A percentile compares a stretch with the other conserved stretches of the same genome.
These are phyloP conservation scores for Neopelma chrysocephalum DNA, from an alignment of 2,797 vertebrate species.

Conservation along the genomic window DNA sequence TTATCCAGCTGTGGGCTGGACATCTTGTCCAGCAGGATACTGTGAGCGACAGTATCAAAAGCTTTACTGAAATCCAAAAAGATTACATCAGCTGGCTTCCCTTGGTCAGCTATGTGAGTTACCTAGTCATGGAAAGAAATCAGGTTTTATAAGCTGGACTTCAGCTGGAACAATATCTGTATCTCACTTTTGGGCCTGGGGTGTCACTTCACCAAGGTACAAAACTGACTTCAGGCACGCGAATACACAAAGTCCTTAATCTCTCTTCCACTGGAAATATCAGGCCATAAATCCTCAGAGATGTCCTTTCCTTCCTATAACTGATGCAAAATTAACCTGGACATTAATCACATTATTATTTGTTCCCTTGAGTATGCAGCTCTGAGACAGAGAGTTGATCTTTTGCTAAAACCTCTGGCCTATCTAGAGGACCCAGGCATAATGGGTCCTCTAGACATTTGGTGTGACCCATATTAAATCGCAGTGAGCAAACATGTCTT, in stretches of 20 bases:
- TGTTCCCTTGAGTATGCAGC: background rate
- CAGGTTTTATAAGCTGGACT: background rate
- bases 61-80: background rate
- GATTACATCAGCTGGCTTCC: background rate
- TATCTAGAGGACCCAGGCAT: too few relatives aligned
- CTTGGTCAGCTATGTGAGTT: background rate
- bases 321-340: background rate
- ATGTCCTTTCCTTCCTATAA: background rate
- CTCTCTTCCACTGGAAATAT: background rate
- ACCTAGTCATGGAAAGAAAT: background rate
- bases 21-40: background rate
- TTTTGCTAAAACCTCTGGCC: background rate
- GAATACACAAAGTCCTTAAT: background rate
- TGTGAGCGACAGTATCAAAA: background rate
- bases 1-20: background rate
- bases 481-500: background rate
- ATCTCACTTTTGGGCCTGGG: background rate
- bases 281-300: background rate
- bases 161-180: background rate
- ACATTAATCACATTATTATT: background rate
- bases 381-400: background rate
- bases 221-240: background rate
- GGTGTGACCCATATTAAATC: background rate
- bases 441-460: background rate
- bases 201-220: background rate